Base-by-base conservation (phyloP, 2,113 vertebrate species). In the Melanerpes aurifrons region DNA sequence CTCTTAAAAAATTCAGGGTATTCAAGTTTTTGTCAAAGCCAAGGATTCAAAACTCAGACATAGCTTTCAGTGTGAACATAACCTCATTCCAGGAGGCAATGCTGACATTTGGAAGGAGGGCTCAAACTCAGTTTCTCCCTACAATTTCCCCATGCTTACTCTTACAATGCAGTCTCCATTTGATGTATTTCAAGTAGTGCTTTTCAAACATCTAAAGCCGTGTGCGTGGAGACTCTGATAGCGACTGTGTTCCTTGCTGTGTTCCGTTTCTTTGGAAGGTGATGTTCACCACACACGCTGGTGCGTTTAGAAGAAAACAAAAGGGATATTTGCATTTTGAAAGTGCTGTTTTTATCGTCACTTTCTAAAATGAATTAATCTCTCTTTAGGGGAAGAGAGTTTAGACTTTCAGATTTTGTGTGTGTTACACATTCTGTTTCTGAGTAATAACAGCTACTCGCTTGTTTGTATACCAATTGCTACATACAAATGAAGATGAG, bases 381-480 rank as follows among this genome's bases (percentile, higher is more conserved):
- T 80, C 10, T 57, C 2, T 1, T 61, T 1, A 50, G 58, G 25
- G 48, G 28, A 47, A 47, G 68, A 56, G 19, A 74, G 28, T 73
- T 85, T 15, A 72, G 73, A 25, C 66, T 82, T 90, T 18, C 3
- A 3, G 63, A 26, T 79, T 40, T 40, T 80, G 24, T 9, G 3
- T 82, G 79, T 80, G 58, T 59, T 87, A 66, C 7, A 6, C 1
- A 2, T 75, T 68, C 35, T 57, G 31, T 86, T 88, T 84, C 73
- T 84, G 53, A 79, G 56, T 88, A 85, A 32, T 63, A 70, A 75
- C 29, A 91, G 56, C 74, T 93, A 13, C 68, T 76, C 69, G 45
- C 81, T 50, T 79, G 43, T 63, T 73, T 75, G 31, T 86, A 28
- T 63, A 32, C 61, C 48, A 21, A 2, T 75, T 77, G 62, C 83